A percentile compares a stretch with the other conserved stretches of the same genome.
Evolutionary conservation across 2,797 vertebrate species (phyloP).

Genomic region (Sibirionetta formosa): DNA sequence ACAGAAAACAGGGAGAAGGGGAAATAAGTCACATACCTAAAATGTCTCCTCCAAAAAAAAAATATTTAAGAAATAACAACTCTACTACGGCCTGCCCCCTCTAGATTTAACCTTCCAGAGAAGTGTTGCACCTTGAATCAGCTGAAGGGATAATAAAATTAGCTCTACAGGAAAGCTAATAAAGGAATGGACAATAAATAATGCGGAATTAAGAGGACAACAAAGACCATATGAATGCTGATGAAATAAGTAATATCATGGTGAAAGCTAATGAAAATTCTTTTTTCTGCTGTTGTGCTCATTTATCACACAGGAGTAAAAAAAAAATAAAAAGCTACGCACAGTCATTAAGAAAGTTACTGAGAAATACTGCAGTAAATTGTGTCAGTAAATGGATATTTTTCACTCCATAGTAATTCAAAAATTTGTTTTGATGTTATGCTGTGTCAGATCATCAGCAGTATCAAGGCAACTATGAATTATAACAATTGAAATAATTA

Average conservation of each 20-base stretch:
- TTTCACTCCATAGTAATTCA: background rate
- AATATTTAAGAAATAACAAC: background rate
- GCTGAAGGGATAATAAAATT: background rate
- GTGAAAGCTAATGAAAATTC: background rate
- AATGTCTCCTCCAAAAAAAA: background rate
- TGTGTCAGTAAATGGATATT: background rate
- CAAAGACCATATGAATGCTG: background rate
- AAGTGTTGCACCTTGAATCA: constrained; percentile 26
- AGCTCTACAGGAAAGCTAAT: background rate
- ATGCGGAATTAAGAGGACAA: background rate
- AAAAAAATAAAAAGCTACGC: rapidly evolving
- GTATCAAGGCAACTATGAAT: background rate
- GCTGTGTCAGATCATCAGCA: background rate
- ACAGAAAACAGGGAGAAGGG: background rate
- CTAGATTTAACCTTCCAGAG: constrained; percentile 6
- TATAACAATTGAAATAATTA: background rate
- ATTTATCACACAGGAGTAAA: background rate
- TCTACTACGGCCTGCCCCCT: background rate
- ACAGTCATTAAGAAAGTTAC: background rate
- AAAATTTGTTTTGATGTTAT: background rate
- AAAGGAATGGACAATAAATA: background rate
- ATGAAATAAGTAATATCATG: background rate
- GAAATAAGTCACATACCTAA: constrained; percentile 18
- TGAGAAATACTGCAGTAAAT: constrained; percentile 1
- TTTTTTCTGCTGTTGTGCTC: background rate